These are phyloP conservation scores for Drosophila punjabiensis DNA, from an alignment of 1,140 invertebrate species.

Conservation along the genomic window DNA sequence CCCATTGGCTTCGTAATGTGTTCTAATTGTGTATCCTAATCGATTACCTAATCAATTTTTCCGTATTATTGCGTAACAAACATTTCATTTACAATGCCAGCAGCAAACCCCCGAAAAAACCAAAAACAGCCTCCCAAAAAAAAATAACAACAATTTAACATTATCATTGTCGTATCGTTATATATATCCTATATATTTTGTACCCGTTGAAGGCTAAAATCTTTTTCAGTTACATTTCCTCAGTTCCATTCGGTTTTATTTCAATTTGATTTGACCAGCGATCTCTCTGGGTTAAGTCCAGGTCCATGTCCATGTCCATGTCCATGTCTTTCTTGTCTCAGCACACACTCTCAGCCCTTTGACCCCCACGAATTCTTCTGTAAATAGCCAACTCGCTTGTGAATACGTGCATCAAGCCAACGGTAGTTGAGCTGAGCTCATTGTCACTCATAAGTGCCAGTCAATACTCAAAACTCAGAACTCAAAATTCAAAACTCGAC, in stretches of 20 bases:
- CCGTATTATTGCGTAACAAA: slow-evolving; percentile 38
- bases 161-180: slow-evolving; percentile 36
- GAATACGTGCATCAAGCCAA: slow-evolving; percentile 34
- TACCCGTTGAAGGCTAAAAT: slow-evolving; percentile 37
- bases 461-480: slow-evolving; percentile 7
- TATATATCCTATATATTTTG: slow-evolving; percentile 16
- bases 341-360: slow-evolving; percentile 25
- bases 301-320: slow-evolving; percentile 30
- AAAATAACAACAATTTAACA: slow-evolving; percentile 9
- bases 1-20: slow-evolving; percentile 79
- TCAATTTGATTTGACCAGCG: slow-evolving; percentile 22
- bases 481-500: not conserved
- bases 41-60: slow-evolving; percentile 32
- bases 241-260: slow-evolving; percentile 17
- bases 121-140: not conserved
- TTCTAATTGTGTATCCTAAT: slow-evolving; percentile 61
- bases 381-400: slow-evolving; percentile 46
- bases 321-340: slow-evolving; percentile 14
- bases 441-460: slow-evolving; percentile 25
- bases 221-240: slow-evolving; percentile 7
- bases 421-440: slow-evolving; percentile 5
- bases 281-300: slow-evolving; percentile 4
- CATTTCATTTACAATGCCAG: slow-evolving; percentile 28
- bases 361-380: slow-evolving; percentile 21
- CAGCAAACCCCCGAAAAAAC: slow-evolving; percentile 1